Conservation (phyloP, 2,797 vertebrate species). For the Pangasius krempfi region DNA sequence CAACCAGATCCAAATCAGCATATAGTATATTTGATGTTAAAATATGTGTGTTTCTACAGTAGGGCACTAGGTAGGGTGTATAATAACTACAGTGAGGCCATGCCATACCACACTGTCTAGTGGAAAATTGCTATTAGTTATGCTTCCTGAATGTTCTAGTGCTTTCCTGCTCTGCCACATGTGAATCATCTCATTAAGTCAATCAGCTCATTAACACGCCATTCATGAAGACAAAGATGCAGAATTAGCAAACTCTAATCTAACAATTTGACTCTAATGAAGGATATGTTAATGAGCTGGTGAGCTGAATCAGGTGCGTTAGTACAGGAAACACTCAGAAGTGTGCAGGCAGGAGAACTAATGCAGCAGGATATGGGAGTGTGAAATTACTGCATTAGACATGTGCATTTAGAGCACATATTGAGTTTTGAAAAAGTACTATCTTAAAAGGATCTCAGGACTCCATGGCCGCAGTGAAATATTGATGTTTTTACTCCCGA, state of each 20-base stretch:
- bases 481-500: constrained; percentile 64
- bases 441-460: constrained; percentile 38
- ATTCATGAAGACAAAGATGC: not conserved
- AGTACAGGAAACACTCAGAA: not conserved
- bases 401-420: not conserved
- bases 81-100: not conserved
- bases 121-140: constrained; percentile 14
- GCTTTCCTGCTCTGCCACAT: not conserved
- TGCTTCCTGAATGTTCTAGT: not conserved
- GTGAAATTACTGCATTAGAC: not conserved
- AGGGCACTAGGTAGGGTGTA: not conserved
- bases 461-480: constrained; percentile 57
- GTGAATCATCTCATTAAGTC: constrained; percentile 9
- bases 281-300: not conserved
- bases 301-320: not conserved
- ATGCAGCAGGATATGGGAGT: not conserved
- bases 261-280: constrained; percentile 10
- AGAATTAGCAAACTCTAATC: constrained; percentile 16
- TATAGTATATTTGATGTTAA: not conserved
- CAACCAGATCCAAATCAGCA: not conserved
- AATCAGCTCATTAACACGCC: constrained; percentile 13
- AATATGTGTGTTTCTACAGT: not conserved
- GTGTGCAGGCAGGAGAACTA: not conserved
- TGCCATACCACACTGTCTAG: not conserved
- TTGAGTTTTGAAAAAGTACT: not conserved